Evolutionary conservation across 2,113 vertebrate genomes (phyloP).

Genomic region (Condylura cristata): DNA sequence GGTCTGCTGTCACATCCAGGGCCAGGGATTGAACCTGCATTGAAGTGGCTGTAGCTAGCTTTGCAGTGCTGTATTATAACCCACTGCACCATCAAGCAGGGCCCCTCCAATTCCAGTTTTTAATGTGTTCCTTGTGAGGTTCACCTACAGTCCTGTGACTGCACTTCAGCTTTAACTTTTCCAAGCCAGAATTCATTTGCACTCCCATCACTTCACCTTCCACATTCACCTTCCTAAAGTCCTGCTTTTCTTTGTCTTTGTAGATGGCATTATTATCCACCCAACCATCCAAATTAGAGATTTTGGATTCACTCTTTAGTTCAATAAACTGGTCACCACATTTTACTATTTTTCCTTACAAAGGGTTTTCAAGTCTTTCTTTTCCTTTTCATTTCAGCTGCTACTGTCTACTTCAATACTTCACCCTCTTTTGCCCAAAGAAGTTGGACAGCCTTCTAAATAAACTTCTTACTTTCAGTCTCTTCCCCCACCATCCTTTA

Average conservation of each 20-base stretch:
- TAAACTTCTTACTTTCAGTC: not conserved
- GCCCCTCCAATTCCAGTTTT: not conserved
- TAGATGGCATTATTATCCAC: not conserved
- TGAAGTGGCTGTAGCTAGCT: too few species aligned
- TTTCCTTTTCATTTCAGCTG: not conserved
- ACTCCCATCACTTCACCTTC: not conserved
- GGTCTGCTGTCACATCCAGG: too few species aligned
- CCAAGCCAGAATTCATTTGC: not conserved
- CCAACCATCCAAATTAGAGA: not conserved
- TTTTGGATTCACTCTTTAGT: not conserved
- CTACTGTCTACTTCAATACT: not conserved
- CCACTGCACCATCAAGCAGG: too few species aligned
- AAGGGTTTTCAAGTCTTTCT: not conserved
- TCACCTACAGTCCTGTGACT: not conserved
- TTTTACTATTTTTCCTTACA: not conserved
- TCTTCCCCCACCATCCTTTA: not conserved
- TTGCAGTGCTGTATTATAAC: too few species aligned
- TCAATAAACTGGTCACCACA: not conserved
- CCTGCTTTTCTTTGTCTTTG: not conserved
- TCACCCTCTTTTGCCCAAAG: not conserved
- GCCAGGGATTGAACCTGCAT: too few species aligned
- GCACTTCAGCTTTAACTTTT: not conserved
- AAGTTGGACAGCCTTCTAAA: not conserved
- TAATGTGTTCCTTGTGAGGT: not conserved
- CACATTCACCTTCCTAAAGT: not conserved